Conservation (phyloP, 2,888 invertebrate species). For the Belgica antarctica region DNA sequence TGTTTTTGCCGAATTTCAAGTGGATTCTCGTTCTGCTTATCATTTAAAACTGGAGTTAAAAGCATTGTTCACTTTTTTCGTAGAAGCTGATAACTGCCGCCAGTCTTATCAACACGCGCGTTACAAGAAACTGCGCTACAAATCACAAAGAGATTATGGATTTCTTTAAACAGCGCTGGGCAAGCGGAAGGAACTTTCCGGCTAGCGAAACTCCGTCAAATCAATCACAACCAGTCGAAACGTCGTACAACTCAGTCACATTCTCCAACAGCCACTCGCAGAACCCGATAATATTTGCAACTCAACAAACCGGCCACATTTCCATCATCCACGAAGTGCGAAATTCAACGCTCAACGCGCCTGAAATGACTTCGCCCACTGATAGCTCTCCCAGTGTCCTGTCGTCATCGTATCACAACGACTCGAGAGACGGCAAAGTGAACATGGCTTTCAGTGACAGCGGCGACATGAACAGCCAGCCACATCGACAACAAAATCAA, state of each 20-base stretch:
- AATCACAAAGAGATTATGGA: slow-evolving; percentile 8
- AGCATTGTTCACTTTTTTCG: neutral
- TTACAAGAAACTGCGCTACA: neutral
- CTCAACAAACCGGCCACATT: neutral
- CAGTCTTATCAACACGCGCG: neutral
- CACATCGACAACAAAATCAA: slow-evolving; percentile 7
- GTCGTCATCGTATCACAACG: neutral
- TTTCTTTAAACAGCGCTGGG: neutral
- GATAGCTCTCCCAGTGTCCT: slow-evolving; percentile 31
- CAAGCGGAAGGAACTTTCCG: neutral
- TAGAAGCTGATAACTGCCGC: neutral
- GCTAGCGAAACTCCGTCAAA: neutral
- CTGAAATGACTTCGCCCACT: slow-evolving; percentile 19
- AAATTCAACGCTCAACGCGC: neutral
- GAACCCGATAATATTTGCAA: slow-evolving; percentile 24
- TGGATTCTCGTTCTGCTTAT: neutral
- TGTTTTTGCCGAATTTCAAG: neutral
- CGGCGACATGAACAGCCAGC: neutral
- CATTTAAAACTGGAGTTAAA: neutral
- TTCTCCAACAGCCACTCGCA: neutral
- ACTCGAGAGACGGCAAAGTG: slow-evolving; percentile 18
- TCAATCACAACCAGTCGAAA: neutral
- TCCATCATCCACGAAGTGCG: slow-evolving; percentile 5
- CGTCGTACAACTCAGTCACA: slow-evolving; percentile 15
- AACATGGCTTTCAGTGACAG: slow-evolving; percentile 25